Conservation (phyloP, 2,113 vertebrate species). For the Danionella cerebrum region DNA sequence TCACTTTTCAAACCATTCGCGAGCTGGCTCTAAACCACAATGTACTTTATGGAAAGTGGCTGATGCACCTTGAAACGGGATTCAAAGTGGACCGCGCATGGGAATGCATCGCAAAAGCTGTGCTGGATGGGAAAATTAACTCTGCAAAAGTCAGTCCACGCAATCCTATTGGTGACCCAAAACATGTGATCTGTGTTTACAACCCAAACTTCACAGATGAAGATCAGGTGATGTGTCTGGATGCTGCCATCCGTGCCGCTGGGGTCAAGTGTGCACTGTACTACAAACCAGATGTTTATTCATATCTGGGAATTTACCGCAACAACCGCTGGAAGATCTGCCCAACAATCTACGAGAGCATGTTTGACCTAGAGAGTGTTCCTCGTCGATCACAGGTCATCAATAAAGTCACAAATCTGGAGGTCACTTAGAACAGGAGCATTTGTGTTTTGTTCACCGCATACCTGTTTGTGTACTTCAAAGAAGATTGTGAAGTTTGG, state of each 20-base stretch:
- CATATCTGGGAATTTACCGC: conserved; percentile 81
- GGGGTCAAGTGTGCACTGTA: conserved; percentile 77
- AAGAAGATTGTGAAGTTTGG: too few relatives aligned
- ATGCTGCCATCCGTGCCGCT: conserved; percentile 68
- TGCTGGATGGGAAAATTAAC: conserved; percentile 68
- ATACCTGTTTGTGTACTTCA: too few relatives aligned
- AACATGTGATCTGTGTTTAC: conserved; percentile 81
- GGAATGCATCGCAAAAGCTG: conserved; percentile 73
- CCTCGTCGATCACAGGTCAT: conserved; percentile 74
- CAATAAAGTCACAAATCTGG: conserved; percentile 74
- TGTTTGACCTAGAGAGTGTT: conserved; percentile 76
- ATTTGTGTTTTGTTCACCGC: not conserved
- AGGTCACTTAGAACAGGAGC: conserved; percentile 44
- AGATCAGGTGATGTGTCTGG: conserved; percentile 68
- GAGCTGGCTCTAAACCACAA: conserved; percentile 79
- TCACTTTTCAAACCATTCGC: conserved; percentile 69
- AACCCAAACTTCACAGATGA: conserved; percentile 79
- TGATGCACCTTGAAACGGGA: conserved; percentile 79
- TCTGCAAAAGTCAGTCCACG: conserved; percentile 75
- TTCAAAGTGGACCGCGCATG: conserved; percentile 87
- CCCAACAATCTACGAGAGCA: conserved; percentile 87
- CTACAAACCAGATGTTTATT: conserved; percentile 86
- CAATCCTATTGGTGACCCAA: conserved; percentile 52
- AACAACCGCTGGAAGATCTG: conserved; percentile 84
- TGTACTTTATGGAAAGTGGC: conserved; percentile 80